phyloP scores from a whole-genome alignment of 2,888 invertebrate species.

The Drosophila pseudotakahashii region DNA sequence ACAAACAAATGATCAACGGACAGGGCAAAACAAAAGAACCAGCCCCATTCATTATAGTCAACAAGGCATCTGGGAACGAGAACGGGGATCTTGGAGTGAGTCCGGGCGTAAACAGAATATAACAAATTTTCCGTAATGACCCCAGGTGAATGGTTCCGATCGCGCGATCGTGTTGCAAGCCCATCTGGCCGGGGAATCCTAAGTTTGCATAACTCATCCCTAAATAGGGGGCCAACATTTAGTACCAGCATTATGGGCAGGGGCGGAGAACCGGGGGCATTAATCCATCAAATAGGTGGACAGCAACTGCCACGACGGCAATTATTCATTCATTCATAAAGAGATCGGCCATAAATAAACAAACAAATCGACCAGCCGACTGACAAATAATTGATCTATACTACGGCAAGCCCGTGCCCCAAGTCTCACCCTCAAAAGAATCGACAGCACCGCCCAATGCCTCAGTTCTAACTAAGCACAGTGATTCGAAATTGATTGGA shows the following conservation, averaged over 20 bases:
- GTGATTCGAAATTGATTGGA: not conserved
- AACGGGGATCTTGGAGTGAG: conserved; percentile 3
- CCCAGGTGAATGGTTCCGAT: conserved; percentile 20
- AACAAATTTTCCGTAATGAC: conserved; percentile 40
- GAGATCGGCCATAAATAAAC: conserved; percentile 69
- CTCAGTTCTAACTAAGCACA: not conserved
- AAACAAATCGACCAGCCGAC: conserved; percentile 63
- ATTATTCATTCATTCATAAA: conserved; percentile 79
- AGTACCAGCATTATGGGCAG: conserved; percentile 8
- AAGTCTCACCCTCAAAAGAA: conserved; percentile 14
- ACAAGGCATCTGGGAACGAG: conserved; percentile 28
- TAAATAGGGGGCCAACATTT: conserved; percentile 31
- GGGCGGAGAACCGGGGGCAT: conserved; percentile 22
- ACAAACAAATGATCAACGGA: conserved; percentile 40
- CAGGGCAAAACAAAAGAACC: conserved; percentile 7
- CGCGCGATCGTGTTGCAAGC: conserved; percentile 18
- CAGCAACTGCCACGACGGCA: conserved; percentile 59
- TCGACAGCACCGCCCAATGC: conserved; percentile 9
- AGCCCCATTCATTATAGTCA: conserved; percentile 43
- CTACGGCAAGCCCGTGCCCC: conserved; percentile 32
- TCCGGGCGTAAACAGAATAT: conserved; percentile 36
- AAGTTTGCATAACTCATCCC: conserved; percentile 50
- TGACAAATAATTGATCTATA: conserved; percentile 75
- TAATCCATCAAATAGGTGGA: conserved; percentile 64
- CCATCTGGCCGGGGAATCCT: conserved; percentile 29